These are phyloP conservation scores for Meleagris gallopavo DNA, from an alignment of 2,113 vertebrate species.

Conservation along the genomic window DNA sequence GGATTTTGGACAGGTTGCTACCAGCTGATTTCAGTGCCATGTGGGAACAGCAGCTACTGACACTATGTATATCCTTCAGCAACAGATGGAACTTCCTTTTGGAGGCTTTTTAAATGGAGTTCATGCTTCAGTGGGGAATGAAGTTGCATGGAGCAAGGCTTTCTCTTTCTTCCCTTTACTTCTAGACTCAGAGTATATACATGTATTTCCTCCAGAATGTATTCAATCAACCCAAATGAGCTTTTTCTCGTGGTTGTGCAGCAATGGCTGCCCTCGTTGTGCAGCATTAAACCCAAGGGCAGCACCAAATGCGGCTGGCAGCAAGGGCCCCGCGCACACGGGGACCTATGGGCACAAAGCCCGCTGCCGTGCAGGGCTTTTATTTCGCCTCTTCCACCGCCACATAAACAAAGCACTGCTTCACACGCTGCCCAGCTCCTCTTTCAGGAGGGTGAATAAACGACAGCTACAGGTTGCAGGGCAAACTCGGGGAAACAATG, in stretches of 20 bases:
- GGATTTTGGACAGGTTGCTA: neutral
- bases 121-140: neutral
- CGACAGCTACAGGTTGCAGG: constrained; percentile 50
- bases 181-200: neutral
- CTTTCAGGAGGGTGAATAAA: neutral
- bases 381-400: constrained; percentile 22
- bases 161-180: neutral
- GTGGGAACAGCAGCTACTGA: neutral
- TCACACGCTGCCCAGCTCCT: neutral
- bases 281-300: neutral
- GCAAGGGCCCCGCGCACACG: no score
- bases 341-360: neutral
- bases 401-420: neutral
- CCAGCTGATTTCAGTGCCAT: neutral
- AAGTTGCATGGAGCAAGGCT: neutral
- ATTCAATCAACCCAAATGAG: neutral
- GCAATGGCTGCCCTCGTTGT: neutral
- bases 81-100: neutral
- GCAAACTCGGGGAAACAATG: neutral
- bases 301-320: neutral
- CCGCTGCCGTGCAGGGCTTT: neutral
- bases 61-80: neutral
- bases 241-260: neutral
- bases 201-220: neutral
- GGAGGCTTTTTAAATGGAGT: neutral